A percentile compares a stretch with the other conserved stretches of the same genome.
These are phyloP conservation scores for Nyctereutes procyonoides DNA, from an alignment of 2,113 vertebrate genomes.

Conservation along the genomic window DNA sequence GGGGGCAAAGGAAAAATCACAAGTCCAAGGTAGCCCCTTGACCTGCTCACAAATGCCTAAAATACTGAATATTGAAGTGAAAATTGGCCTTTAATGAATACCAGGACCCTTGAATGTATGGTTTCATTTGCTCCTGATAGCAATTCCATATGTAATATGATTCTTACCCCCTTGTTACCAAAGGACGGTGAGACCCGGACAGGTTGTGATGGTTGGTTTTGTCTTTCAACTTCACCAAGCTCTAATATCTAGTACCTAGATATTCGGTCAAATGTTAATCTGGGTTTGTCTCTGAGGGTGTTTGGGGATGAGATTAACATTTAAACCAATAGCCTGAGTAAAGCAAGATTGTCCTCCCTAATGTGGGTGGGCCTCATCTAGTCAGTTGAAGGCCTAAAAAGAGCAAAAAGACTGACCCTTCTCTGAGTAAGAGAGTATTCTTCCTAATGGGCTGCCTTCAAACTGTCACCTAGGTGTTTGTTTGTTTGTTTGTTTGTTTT, in stretches of 20 bases:
- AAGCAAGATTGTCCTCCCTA: not conserved
- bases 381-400: not conserved
- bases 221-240: not conserved
- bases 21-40: not conserved
- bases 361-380: not conserved
- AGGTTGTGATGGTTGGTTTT: not conserved
- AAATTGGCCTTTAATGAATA: not conserved
- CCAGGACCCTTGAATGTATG: not conserved
- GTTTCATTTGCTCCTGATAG: not conserved
- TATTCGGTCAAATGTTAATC: not conserved
- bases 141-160: not conserved
- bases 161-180: not conserved
- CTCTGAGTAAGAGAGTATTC: not conserved
- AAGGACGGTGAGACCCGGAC: not conserved
- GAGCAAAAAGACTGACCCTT: not conserved
- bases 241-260: fast-evolving
- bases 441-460: not conserved
- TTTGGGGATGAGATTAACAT: not conserved
- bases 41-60: not conserved
- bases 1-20: not conserved
- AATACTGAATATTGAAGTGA: not conserved
- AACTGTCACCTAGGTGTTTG: not conserved
- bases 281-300: not conserved
- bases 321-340: not conserved
- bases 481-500: no score